phyloP scores from a whole-genome alignment of 2,113 vertebrate genomes.

The Mola mola region DNA sequence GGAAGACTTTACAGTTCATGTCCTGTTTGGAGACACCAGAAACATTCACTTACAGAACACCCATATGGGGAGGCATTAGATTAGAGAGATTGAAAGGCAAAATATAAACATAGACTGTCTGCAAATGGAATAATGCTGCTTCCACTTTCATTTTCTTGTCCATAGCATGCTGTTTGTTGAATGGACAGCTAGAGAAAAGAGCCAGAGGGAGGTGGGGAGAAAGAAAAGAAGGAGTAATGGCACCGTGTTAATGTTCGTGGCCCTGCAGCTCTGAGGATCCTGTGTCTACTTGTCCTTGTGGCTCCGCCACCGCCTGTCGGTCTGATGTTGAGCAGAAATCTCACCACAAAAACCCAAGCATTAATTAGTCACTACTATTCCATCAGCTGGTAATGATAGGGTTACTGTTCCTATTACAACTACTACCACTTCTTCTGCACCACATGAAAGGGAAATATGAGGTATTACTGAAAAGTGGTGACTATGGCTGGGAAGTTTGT shows the following conservation, averaged over 20 bases:
- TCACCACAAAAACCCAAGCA: slow-evolving; percentile 38
- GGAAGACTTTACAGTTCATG: slow-evolving; percentile 78
- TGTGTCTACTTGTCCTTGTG: slow-evolving; percentile 65
- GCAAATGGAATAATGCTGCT: slow-evolving; percentile 5
- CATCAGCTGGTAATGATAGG: slow-evolving; percentile 42
- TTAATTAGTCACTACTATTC: slow-evolving; percentile 44
- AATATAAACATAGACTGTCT: neutral
- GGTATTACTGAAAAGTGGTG: neutral
- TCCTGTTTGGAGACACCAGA: slow-evolving; percentile 67
- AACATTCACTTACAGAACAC: slow-evolving; percentile 55
- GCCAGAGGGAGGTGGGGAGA: neutral
- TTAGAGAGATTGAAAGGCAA: slow-evolving; percentile 19
- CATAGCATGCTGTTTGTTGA: neutral
- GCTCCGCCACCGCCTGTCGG: slow-evolving; percentile 36
- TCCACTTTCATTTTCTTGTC: slow-evolving; percentile 24
- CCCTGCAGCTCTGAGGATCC: slow-evolving; percentile 46
- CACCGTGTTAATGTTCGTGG: slow-evolving; percentile 43
- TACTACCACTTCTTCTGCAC: slow-evolving; percentile 12
- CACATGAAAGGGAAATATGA: slow-evolving; percentile 42
- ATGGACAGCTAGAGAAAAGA: slow-evolving; percentile 14
- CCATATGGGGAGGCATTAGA: slow-evolving; percentile 66
- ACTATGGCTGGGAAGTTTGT: slow-evolving; percentile 5
- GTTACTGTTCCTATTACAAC: slow-evolving; percentile 27
- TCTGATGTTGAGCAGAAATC: slow-evolving; percentile 61
- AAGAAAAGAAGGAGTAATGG: neutral